Evolutionary conservation across 2,113 vertebrate species (phyloP).

Genomic region (Probosciger aterrimus): DNA sequence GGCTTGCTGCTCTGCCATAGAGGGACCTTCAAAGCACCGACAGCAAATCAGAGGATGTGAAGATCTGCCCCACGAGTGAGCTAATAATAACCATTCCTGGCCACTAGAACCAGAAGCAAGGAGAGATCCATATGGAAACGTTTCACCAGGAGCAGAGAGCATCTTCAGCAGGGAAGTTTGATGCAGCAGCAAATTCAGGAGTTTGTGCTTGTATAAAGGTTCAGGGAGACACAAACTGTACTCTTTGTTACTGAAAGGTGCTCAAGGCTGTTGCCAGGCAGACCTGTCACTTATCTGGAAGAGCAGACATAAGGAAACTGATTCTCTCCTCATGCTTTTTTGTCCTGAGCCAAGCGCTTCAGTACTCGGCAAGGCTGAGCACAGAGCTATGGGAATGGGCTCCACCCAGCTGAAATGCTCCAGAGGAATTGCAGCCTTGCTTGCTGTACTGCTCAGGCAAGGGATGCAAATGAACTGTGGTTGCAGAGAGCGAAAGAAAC

Average conservation of each 20-base stretch:
- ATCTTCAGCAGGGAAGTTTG: not conserved
- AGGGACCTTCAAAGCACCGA: not conserved
- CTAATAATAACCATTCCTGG: not conserved
- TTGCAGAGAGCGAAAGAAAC: not conserved
- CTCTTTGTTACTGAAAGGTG: not conserved
- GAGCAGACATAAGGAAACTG: not conserved
- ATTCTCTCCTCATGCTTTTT: not conserved
- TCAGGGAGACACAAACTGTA: not conserved
- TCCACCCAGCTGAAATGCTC: slow-evolving; percentile 30
- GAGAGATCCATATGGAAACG: not conserved
- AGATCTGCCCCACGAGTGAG: not conserved
- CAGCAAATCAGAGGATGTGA: not conserved
- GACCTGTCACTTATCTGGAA: not conserved
- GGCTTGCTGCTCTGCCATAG: not conserved
- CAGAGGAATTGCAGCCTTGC: slow-evolving; percentile 4
- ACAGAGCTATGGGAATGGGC: not conserved
- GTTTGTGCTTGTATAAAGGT: not conserved
- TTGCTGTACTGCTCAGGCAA: not conserved
- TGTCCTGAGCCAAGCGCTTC: not conserved
- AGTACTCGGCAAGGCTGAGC: not conserved
- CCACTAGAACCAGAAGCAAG: not conserved
- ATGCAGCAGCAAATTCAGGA: not conserved
- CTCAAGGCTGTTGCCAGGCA: not conserved
- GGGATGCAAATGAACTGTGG: not conserved
- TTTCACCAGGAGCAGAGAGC: not conserved